Evolutionary conservation across 2,888 invertebrate genomes (phyloP).

Genomic region (Platycnemis pennipes): DNA sequence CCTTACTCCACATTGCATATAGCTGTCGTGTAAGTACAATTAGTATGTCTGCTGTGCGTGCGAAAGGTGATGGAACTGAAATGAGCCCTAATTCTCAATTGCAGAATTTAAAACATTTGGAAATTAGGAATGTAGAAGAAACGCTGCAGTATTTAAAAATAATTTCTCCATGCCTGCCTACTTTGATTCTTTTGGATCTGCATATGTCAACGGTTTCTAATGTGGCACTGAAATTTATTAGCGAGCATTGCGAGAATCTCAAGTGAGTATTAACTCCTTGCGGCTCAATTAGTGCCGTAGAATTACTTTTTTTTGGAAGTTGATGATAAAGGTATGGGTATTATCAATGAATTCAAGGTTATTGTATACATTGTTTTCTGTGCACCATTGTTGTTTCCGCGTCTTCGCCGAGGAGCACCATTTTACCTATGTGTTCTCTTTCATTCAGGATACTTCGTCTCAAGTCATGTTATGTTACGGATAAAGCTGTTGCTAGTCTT

Average conservation of each 20-base stretch:
- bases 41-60: neutral
- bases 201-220: conserved; percentile 57
- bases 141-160: conserved; percentile 71
- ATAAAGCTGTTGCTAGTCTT: conserved; percentile 72
- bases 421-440: neutral
- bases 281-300: neutral
- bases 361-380: neutral
- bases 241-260: conserved; percentile 72
- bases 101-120: conserved; percentile 73
- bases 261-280: conserved; percentile 68
- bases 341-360: neutral
- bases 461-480: conserved; percentile 72
- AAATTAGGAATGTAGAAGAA: conserved; percentile 72
- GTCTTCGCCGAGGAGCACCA: neutral
- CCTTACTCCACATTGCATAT: conserved; percentile 71
- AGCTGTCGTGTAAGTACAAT: conserved; percentile 71
- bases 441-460: conserved; percentile 71
- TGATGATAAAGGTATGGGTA: neutral
- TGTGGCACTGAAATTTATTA: conserved; percentile 71
- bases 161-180: conserved; percentile 71
- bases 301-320: neutral
- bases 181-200: conserved; percentile 71
- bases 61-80: neutral
- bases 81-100: conserved; percentile 31
- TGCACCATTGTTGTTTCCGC: neutral